A percentile compares a stretch with the other conserved stretches of the same genome.
Conservation (phyloP, 2,888 invertebrate species). For the Polydrusus cervinus region DNA sequence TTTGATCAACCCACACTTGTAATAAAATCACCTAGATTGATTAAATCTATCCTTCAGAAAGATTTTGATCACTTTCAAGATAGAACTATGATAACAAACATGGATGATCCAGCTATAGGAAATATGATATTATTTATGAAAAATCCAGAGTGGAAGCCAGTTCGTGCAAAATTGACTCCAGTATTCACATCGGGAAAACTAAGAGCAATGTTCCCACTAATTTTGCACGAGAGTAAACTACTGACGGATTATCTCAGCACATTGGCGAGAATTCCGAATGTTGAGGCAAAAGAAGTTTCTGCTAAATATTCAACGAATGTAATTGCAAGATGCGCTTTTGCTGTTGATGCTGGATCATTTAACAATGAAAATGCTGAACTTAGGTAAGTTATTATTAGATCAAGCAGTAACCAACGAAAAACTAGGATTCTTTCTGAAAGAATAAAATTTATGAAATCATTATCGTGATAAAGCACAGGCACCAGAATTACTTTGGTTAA, state of each 20-base stretch:
- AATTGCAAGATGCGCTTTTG: conserved; percentile 71
- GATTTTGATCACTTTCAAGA: conserved; percentile 73
- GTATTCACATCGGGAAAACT: conserved; percentile 75
- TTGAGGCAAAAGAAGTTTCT: conserved; percentile 65
- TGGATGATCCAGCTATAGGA: conserved; percentile 69
- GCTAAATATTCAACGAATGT: conserved; percentile 71
- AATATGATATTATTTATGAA: conserved; percentile 70
- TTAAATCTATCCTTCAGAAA: conserved; percentile 71
- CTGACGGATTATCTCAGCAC: conserved; percentile 33
- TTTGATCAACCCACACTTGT: conserved; percentile 72
- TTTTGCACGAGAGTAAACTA: conserved; percentile 63
- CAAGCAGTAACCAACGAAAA: too few species aligned
- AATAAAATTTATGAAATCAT: too few species aligned
- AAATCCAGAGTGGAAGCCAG: conserved; percentile 73
- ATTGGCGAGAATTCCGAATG: conserved; percentile 10
- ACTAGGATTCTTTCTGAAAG: too few species aligned
- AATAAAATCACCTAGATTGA: conserved; percentile 70
- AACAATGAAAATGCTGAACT: conserved; percentile 67
- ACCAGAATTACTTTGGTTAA: too few species aligned
- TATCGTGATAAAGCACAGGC: too few species aligned
- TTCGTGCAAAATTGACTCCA: conserved; percentile 74
- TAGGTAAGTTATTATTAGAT: conserved; percentile 57
- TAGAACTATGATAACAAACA: conserved; percentile 69
- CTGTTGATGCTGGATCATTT: conserved; percentile 69
- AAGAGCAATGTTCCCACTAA: conserved; percentile 73